A percentile compares a stretch with the other conserved stretches of the same genome.
phyloP scores from a whole-genome alignment of 2,888 invertebrate genomes.

The Nasonia oneida region DNA sequence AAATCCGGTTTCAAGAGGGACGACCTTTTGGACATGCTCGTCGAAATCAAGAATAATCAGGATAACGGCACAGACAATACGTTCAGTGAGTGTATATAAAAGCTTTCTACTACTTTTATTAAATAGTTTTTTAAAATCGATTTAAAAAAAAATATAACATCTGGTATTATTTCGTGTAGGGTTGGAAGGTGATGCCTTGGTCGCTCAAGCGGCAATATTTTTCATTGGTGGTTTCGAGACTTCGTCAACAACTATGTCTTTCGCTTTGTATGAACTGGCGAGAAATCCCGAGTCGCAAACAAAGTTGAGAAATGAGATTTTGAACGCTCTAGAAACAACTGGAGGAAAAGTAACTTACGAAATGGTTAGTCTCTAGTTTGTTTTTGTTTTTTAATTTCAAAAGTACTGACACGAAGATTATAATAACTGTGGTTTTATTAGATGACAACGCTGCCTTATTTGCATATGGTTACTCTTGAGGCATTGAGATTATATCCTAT shows the following conservation, averaged over 20 bases:
- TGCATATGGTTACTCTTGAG: conserved; percentile 75
- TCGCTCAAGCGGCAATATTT: conserved; percentile 71
- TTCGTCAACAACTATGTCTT: conserved; percentile 68
- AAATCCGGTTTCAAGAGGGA: conserved; percentile 75
- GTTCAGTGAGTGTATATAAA: too few relatives aligned
- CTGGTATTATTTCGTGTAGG: conserved; percentile 61
- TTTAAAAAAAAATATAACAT: neutral
- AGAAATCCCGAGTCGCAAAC: conserved; percentile 67
- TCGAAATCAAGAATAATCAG: conserved; percentile 75
- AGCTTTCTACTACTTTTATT: too few relatives aligned
- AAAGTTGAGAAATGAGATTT: conserved; percentile 67
- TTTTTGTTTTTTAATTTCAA: too few relatives aligned
- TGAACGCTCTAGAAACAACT: conserved; percentile 61
- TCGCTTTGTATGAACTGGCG: conserved; percentile 70
- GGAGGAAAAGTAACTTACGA: conserved; percentile 71
- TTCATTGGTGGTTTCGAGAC: conserved; percentile 74
- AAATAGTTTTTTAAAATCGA: too few relatives aligned
- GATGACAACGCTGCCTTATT: conserved; percentile 65
- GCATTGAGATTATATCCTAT: conserved; percentile 77
- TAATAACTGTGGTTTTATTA: neutral
- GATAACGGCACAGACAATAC: neutral
- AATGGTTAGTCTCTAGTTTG: conserved; percentile 64
- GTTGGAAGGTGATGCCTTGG: conserved; percentile 71
- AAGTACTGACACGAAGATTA: too few relatives aligned
- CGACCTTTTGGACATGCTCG: conserved; percentile 80